phyloP scores from a whole-genome alignment of 2,113 vertebrate species.

The Oriolus oriolus region DNA sequence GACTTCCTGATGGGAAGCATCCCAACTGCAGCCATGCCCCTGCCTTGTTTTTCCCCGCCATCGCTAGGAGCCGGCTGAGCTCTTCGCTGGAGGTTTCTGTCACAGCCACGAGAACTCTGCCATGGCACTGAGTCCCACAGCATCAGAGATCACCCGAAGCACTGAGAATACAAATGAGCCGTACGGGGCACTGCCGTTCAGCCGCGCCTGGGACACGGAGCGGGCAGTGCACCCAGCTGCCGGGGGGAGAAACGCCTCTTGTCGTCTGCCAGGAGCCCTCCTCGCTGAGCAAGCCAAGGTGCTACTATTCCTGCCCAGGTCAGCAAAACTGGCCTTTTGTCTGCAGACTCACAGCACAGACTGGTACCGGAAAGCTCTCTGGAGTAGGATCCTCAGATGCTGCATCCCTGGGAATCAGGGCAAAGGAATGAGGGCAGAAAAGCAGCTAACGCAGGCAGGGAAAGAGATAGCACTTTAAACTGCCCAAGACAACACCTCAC shows the following conservation, averaged over 20 bases:
- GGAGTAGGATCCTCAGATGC: not conserved
- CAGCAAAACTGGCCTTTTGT: not conserved
- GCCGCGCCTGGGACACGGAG: not conserved
- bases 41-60: not conserved
- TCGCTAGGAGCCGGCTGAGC: not conserved
- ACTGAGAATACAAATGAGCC: not conserved
- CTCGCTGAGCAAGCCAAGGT: not conserved
- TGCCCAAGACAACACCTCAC: not conserved
- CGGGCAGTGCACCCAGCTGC: not conserved
- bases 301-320: not conserved
- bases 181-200: not conserved
- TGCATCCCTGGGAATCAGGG: not conserved
- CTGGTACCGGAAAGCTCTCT: not conserved
- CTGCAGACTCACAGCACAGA: not conserved
- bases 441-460: not conserved
- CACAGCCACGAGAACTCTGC: not conserved
- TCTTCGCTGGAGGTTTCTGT: not conserved
- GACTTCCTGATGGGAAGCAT: conserved; percentile 36
- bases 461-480: not conserved
- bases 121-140: not conserved
- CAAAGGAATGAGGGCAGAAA: not conserved
- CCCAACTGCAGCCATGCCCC: not conserved
- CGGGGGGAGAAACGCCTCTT: not conserved
- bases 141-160: not conserved
- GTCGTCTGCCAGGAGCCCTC: not conserved